These are phyloP conservation scores for Heteromurus nitidus DNA, from an alignment of 2,888 invertebrate genomes.

Conservation along the genomic window DNA sequence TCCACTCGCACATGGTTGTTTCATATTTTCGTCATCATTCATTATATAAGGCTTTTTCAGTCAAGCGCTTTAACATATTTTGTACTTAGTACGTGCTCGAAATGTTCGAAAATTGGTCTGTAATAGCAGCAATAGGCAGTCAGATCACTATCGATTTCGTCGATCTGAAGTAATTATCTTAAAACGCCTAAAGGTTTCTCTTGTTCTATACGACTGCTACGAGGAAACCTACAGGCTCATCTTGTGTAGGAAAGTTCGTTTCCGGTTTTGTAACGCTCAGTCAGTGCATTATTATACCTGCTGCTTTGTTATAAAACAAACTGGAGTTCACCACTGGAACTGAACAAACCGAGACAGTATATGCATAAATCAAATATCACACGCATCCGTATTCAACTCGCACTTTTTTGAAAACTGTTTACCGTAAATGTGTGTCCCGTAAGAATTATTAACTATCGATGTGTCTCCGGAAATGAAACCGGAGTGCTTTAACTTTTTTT, in stretches of 20 bases:
- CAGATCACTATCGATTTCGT: not conserved
- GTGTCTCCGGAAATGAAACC: not conserved
- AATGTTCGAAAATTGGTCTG: slow-evolving; percentile 27
- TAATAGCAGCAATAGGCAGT: slow-evolving; percentile 3
- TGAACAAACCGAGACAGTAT: slow-evolving; percentile 59
- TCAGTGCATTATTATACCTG: not conserved
- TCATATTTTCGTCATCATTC: not conserved
- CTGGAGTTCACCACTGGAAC: slow-evolving; percentile 12
- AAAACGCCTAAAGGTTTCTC: no score
- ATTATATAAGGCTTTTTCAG: slow-evolving; percentile 35
- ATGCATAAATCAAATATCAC: slow-evolving; percentile 31
- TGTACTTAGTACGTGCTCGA: slow-evolving; percentile 4
- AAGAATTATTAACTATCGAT: not conserved
- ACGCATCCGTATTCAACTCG: not conserved
- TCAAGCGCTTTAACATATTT: slow-evolving; percentile 49
- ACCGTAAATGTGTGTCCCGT: not conserved
- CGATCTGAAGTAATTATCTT: no score
- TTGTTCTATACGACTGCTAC: no score
- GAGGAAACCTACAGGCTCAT: no score
- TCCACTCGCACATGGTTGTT: slow-evolving; percentile 1
- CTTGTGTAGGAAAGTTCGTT: no score
- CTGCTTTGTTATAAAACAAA: not conserved
- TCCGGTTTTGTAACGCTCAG: not conserved
- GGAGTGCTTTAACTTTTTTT: slow-evolving; percentile 10
- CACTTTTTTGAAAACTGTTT: slow-evolving; percentile 4